phyloP scores from a whole-genome alignment of 1,140 invertebrate species.

The Drosophila rhopaloa region DNA sequence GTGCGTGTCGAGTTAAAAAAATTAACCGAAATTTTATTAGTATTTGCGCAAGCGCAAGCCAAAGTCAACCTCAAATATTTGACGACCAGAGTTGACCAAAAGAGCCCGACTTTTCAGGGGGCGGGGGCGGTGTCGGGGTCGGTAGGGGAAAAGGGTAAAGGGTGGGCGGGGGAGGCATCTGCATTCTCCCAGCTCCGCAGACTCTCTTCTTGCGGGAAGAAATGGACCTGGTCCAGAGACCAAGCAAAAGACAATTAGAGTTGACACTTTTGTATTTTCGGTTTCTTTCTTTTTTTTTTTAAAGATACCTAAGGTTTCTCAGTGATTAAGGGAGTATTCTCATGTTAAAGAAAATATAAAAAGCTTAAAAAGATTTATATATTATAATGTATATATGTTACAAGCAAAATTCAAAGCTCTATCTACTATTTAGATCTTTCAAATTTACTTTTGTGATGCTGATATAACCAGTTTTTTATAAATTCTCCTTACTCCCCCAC shows the following conservation, averaged over 20 bases:
- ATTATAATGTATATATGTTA: too few species aligned
- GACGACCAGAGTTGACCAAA: constrained; percentile 59
- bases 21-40: constrained; percentile 84
- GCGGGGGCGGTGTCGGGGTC: background rate
- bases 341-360: too few species aligned
- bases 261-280: constrained; percentile 80
- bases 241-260: constrained; percentile 82
- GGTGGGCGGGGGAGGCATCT: constrained; percentile 16
- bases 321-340: too few species aligned
- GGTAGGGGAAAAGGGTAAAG: background rate
- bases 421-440: background rate
- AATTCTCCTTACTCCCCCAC: constrained; percentile 5
- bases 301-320: background rate
- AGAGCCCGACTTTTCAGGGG: constrained; percentile 29
- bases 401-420: background rate
- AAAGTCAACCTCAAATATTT: constrained; percentile 80
- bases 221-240: constrained; percentile 34
- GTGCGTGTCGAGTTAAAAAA: constrained; percentile 82
- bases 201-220: constrained; percentile 23
- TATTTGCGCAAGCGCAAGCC: constrained; percentile 82
- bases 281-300: constrained; percentile 2
- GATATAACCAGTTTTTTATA: constrained; percentile 9
- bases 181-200: constrained; percentile 28
- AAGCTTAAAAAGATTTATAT: background rate
- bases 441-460: background rate